Percentiles rank a stretch among this genome's conserved stretches.
Conservation (phyloP, 1,140 invertebrate species). For the Luehdorfia chinensis region DNA sequence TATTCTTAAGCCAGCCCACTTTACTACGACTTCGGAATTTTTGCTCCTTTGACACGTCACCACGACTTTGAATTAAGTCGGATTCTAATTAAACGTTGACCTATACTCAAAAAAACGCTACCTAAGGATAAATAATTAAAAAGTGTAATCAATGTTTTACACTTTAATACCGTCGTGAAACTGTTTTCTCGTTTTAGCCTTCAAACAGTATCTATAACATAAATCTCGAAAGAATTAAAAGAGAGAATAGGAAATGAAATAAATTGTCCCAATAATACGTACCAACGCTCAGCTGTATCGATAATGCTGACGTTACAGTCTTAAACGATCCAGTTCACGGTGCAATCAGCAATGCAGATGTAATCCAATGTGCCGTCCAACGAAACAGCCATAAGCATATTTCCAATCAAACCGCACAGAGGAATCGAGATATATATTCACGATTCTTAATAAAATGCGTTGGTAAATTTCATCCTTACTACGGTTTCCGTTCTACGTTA, state of each 20-base stretch:
- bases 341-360: slow-evolving; percentile 44
- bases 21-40: too few species aligned
- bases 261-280: slow-evolving; percentile 13
- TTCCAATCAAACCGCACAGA: slow-evolving; percentile 58
- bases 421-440: slow-evolving; percentile 48
- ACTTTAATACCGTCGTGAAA: too few species aligned
- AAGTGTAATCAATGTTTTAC: too few species aligned
- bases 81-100: too few species aligned
- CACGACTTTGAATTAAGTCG: too few species aligned
- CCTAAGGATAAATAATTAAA: too few species aligned
- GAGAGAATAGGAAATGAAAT: slow-evolving; percentile 6
- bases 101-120: too few species aligned
- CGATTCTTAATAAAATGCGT: slow-evolving; percentile 67
- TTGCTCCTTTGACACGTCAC: too few species aligned
- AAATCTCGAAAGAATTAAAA: slow-evolving; percentile 14
- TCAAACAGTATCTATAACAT: slow-evolving; percentile 7
- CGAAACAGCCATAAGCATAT: slow-evolving; percentile 57
- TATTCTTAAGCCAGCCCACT: too few species aligned
- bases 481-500: slow-evolving; percentile 10
- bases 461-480: slow-evolving; percentile 38
- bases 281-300: neutral
- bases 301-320: slow-evolving; percentile 12
- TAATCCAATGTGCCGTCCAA: slow-evolving; percentile 37
- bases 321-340: slow-evolving; percentile 13
- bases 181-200: too few species aligned